These are phyloP conservation scores for Parnassius smintheus DNA, from an alignment of 2,888 invertebrate species.

Conservation along the genomic window DNA sequence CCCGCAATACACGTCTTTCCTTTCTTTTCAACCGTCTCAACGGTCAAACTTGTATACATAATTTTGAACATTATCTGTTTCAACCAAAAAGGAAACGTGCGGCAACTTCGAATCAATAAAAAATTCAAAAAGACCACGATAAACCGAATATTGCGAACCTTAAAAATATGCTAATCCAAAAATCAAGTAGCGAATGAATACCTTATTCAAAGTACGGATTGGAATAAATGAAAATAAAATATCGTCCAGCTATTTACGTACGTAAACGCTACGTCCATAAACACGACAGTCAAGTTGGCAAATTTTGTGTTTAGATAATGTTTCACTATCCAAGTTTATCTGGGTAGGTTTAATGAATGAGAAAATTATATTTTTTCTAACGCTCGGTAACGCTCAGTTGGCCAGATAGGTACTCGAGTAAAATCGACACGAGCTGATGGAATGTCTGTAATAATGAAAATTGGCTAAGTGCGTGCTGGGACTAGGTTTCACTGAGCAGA, in stretches of 20 bases:
- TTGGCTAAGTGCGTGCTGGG: too few relatives aligned
- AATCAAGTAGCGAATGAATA: slow-evolving; percentile 23
- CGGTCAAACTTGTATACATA: slow-evolving; percentile 25
- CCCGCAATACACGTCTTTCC: slow-evolving; percentile 4
- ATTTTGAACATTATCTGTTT: slow-evolving; percentile 21
- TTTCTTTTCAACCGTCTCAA: slow-evolving; percentile 11
- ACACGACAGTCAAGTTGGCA: too few relatives aligned
- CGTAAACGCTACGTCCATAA: neutral
- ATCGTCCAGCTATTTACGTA: neutral
- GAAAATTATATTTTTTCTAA: too few relatives aligned
- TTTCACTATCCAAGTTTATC: too few relatives aligned
- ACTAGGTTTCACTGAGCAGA: too few relatives aligned
- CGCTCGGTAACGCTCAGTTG: too few relatives aligned
- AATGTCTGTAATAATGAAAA: too few relatives aligned
- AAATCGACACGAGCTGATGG: too few relatives aligned
- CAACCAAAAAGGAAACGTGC: slow-evolving; percentile 18
- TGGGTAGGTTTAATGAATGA: too few relatives aligned
- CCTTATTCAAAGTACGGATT: slow-evolving; percentile 19
- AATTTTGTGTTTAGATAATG: too few relatives aligned
- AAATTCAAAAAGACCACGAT: slow-evolving; percentile 2
- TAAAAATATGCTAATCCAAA: slow-evolving; percentile 28
- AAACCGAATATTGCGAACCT: slow-evolving; percentile 18
- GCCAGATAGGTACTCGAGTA: too few relatives aligned
- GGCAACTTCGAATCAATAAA: slow-evolving; percentile 25
- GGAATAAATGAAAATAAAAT: slow-evolving; percentile 21